These are phyloP conservation scores for Catocala sponsa DNA, from an alignment of 2,888 invertebrate genomes.

Conservation along the genomic window DNA sequence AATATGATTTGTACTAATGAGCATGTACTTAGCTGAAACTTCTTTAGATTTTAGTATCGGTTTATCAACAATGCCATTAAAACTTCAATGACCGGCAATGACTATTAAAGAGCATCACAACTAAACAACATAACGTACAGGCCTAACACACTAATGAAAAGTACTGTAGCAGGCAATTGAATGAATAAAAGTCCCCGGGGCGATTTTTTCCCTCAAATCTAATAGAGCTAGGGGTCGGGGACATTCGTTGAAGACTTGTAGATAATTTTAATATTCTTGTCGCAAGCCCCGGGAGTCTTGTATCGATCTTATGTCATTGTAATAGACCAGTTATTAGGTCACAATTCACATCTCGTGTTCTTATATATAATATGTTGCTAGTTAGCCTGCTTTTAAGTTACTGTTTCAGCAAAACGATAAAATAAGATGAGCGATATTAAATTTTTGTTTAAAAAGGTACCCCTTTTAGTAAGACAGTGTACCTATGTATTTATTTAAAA, in stretches of 20 bases:
- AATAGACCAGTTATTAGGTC: constrained; percentile 63
- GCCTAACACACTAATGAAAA: constrained; percentile 58
- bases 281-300: constrained; percentile 63
- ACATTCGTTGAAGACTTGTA: constrained; percentile 65
- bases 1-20: too few relatives aligned
- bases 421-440: too few relatives aligned
- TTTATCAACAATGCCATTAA: too few relatives aligned
- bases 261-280: constrained; percentile 83
- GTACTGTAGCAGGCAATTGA: constrained; percentile 73
- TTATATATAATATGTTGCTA: too few relatives aligned
- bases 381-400: too few relatives aligned
- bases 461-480: too few relatives aligned
- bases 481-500: too few relatives aligned
- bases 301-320: constrained; percentile 65
- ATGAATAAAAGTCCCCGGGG: constrained; percentile 79
- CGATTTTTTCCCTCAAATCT: constrained; percentile 71
- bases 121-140: constrained; percentile 27
- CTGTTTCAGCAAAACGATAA: too few relatives aligned
- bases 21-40: too few relatives aligned
- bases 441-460: too few relatives aligned
- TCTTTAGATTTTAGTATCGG: too few relatives aligned
- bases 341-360: constrained; percentile 34
- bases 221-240: constrained; percentile 68
- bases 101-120: constrained; percentile 16
- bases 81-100: too few relatives aligned